These are phyloP conservation scores for Epizoanthus fatuus DNA, from an alignment of 92 coral and sea anemone genomes.

Conservation along the genomic window DNA sequence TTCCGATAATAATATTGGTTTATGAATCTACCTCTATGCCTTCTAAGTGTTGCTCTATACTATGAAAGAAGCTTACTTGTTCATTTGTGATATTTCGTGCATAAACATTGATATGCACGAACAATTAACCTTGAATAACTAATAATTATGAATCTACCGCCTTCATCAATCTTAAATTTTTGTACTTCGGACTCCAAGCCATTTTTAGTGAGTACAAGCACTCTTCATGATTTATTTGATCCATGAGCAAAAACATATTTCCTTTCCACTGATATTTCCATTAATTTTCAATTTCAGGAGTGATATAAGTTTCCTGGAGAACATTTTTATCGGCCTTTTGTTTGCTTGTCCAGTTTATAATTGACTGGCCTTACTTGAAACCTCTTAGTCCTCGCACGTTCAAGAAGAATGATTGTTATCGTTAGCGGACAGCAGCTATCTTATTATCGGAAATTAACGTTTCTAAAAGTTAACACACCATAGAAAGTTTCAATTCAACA, in stretches of 20 bases:
- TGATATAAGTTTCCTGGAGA: too few relatives aligned
- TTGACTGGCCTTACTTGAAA: too few relatives aligned
- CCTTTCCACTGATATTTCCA: conserved; percentile 43
- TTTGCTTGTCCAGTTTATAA: too few relatives aligned
- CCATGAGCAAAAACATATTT: conserved; percentile 4
- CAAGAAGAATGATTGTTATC: too few relatives aligned
- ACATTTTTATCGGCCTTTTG: too few relatives aligned
- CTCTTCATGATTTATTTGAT: conserved; percentile 23
- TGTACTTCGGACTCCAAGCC: conserved; percentile 18
- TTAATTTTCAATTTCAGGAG: too few relatives aligned
- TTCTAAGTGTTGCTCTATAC: conserved; percentile 14
- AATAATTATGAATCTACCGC: conserved; percentile 15
- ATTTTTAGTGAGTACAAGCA: conserved; percentile 13
- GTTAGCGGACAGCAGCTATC: too few relatives aligned
- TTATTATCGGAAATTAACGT: too few relatives aligned
- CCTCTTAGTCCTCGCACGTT: too few relatives aligned
- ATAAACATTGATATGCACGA: conserved; percentile 43
- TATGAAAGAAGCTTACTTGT: conserved; percentile 20
- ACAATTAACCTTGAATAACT: background rate
- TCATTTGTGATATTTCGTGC: conserved; percentile 34
- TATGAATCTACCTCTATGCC: background rate
- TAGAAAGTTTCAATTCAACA: too few relatives aligned
- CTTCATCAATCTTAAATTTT: background rate
- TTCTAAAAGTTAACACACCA: too few relatives aligned
- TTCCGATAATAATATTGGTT: conserved; percentile 20